Conservation (phyloP, 1,140 invertebrate species). For the Calliphora vicina region DNA sequence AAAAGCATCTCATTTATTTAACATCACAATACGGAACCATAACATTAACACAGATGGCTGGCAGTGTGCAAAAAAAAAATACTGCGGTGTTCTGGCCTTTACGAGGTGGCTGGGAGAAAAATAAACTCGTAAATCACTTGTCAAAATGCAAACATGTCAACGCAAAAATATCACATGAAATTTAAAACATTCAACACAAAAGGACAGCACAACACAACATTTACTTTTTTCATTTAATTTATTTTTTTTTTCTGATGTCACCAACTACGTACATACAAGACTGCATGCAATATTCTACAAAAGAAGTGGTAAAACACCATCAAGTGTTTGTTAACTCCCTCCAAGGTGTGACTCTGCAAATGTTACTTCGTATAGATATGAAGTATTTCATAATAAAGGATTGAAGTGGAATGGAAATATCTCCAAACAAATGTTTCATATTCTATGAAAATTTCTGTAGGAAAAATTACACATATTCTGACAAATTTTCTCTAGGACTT, state of each 20-base stretch:
- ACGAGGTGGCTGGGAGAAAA: background rate
- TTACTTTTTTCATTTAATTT: background rate
- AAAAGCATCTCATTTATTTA: conserved; percentile 22
- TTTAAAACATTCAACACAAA: background rate
- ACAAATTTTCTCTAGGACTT: no score
- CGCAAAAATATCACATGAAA: conserved; percentile 28
- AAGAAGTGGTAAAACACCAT: background rate
- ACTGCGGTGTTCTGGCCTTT: background rate
- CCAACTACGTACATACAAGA: background rate
- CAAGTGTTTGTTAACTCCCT: background rate
- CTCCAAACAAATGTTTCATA: no score
- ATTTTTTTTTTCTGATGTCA: background rate
- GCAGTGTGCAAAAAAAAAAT: background rate
- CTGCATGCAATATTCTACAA: background rate
- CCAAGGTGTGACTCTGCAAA: background rate
- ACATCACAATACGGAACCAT: conserved; percentile 19
- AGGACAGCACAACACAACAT: background rate
- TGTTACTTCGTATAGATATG: no score
- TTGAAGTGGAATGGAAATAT: no score
- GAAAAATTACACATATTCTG: no score
- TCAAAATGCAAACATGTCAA: conserved; percentile 33
- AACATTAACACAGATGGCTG: background rate
- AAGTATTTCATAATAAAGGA: no score
- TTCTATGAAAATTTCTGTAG: no score
- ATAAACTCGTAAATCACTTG: conserved; percentile 32